These are phyloP conservation scores for Chironomus tentans DNA, from an alignment of 2,888 invertebrate genomes.

Conservation along the genomic window DNA sequence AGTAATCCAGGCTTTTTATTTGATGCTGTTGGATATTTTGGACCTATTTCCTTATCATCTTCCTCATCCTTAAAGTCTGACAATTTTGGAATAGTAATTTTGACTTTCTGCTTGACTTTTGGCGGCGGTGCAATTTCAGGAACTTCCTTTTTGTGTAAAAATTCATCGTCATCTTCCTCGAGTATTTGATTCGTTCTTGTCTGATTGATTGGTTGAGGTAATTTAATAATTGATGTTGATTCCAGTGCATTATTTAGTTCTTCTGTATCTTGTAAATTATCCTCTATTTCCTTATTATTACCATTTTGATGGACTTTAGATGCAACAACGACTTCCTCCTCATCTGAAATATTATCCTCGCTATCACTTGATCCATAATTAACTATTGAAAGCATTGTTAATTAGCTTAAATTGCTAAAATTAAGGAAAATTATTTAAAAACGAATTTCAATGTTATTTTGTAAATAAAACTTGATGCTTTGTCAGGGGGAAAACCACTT, in stretches of 20 bases:
- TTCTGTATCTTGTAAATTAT: background rate
- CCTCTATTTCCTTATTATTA: background rate
- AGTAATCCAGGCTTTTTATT: constrained; percentile 52
- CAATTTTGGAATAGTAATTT: constrained; percentile 59
- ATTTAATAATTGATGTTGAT: background rate
- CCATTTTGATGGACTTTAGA: background rate
- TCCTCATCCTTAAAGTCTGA: constrained; percentile 43
- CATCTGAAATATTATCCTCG: constrained; percentile 8
- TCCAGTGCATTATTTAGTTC: background rate
- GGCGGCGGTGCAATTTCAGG: constrained; percentile 33
- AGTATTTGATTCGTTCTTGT: constrained; percentile 31
- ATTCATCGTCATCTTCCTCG: constrained; percentile 54
- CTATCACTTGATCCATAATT: constrained; percentile 14
- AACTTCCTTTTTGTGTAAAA: constrained; percentile 50
- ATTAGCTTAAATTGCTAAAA: background rate
- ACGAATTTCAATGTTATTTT: background rate
- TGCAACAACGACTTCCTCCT: background rate
- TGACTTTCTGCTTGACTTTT: constrained; percentile 44
- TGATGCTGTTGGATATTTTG: constrained; percentile 41
- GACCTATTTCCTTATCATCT: constrained; percentile 44
- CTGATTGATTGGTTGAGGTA: constrained; percentile 32
- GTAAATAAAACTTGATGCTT: too few relatives aligned
- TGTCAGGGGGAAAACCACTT: too few relatives aligned
- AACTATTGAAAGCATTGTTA: background rate
- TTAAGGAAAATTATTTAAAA: background rate